Evolutionary conservation across 2,888 invertebrate genomes (phyloP).

Genomic region (Eilema griseolum): DNA sequence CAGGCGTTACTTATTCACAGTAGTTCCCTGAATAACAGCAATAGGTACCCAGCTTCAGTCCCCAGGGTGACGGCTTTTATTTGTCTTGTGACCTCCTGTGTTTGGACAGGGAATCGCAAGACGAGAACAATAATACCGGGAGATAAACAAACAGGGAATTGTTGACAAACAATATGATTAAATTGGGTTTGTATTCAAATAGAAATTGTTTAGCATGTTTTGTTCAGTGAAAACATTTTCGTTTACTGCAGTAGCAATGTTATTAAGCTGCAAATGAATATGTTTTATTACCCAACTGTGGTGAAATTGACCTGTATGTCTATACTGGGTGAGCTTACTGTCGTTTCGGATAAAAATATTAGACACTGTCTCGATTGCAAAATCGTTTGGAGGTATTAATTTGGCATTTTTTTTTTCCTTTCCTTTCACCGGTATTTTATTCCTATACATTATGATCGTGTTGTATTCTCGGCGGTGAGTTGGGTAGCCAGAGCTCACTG

Average conservation of each 20-base stretch:
- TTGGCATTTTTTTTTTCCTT: too few relatives aligned
- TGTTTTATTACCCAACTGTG: neutral
- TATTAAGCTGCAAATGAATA: neutral
- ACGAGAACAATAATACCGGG: constrained; percentile 29
- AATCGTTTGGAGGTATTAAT: too few relatives aligned
- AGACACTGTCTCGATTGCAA: too few relatives aligned
- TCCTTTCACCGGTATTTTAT: too few relatives aligned
- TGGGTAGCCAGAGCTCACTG: too few relatives aligned
- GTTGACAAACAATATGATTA: constrained; percentile 23
- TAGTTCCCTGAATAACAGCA: constrained; percentile 14
- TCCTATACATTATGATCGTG: too few relatives aligned
- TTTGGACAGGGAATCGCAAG: constrained; percentile 28
- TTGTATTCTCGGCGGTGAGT: too few relatives aligned
- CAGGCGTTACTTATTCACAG: constrained; percentile 23
- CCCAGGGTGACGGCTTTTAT: constrained; percentile 23
- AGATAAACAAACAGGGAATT: constrained; percentile 30
- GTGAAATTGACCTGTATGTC: too few relatives aligned
- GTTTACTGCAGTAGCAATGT: neutral
- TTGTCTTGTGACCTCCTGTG: constrained; percentile 28
- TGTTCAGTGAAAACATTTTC: constrained; percentile 6
- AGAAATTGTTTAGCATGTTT: constrained; percentile 15
- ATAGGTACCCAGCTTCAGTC: constrained; percentile 11
- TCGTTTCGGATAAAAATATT: too few relatives aligned
- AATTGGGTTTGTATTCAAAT: constrained; percentile 23
- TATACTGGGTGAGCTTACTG: too few relatives aligned